Percentiles rank a stretch among this genome's conserved stretches.
Conservation (phyloP, 2,797 vertebrate species). For the Holocentrus rufus region DNA sequence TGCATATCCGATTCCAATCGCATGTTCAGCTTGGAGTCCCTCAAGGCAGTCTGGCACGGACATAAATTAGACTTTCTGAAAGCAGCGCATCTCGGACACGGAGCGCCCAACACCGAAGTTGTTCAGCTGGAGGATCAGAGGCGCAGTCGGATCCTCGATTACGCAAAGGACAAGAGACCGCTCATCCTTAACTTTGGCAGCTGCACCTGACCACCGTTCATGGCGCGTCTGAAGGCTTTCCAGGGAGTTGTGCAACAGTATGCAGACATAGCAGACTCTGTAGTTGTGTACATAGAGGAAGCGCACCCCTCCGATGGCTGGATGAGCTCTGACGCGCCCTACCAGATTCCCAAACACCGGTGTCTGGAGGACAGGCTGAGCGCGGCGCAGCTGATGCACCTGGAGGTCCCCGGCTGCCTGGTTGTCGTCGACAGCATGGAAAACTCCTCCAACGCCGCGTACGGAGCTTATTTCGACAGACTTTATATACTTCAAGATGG, state of each 20-base stretch:
- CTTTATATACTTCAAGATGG: conserved; percentile 92
- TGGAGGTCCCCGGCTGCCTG: conserved; percentile 87
- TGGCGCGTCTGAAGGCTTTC: conserved; percentile 95
- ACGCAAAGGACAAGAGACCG: conserved; percentile 86
- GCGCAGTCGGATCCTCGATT: conserved; percentile 88
- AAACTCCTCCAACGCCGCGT: conserved; percentile 93
- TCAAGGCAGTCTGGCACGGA: conserved; percentile 95
- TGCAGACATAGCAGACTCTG: conserved; percentile 90
- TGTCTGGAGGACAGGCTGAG: conserved; percentile 92
- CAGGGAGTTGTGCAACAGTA: conserved; percentile 89
- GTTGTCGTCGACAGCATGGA: conserved; percentile 96
- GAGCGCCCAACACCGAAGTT: conserved; percentile 93
- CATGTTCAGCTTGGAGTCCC: conserved; percentile 92
- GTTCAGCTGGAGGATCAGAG: conserved; percentile 86
- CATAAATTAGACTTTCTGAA: conserved; percentile 97
- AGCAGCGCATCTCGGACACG: conserved; percentile 88
- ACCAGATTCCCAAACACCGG: conserved; percentile 92
- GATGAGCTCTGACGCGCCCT: conserved; percentile 94
- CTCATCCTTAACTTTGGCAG: conserved; percentile 97
- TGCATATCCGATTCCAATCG: conserved; percentile 95
- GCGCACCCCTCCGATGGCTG: conserved; percentile 98
- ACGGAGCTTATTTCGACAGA: conserved; percentile 96
- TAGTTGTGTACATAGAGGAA: conserved; percentile 97
- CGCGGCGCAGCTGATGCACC: conserved; percentile 89
- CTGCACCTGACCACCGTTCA: conserved; percentile 99